phyloP scores from a whole-genome alignment of 1,140 invertebrate genomes.

The Akabosia matsudoensis region DNA sequence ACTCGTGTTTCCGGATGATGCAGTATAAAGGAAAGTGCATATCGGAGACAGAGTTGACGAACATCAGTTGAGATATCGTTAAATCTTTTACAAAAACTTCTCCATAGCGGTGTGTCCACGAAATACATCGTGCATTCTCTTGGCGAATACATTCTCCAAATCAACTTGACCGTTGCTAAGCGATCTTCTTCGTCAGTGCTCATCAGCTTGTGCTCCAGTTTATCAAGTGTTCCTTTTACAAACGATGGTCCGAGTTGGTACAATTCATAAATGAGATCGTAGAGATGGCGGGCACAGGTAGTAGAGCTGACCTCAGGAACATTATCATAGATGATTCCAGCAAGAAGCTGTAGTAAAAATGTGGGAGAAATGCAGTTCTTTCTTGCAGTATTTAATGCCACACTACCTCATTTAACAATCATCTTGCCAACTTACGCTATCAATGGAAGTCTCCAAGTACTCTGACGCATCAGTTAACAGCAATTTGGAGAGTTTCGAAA shows the following conservation, averaged over 20 bases:
- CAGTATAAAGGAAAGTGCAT: slow-evolving; percentile 93
- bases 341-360: not conserved
- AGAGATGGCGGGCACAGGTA: slow-evolving; percentile 74
- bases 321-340: no score
- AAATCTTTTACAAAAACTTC: slow-evolving; percentile 82
- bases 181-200: slow-evolving; percentile 79
- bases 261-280: slow-evolving; percentile 94
- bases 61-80: slow-evolving; percentile 92
- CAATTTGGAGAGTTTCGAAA: slow-evolving; percentile 82
- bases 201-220: slow-evolving; percentile 88
- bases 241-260: slow-evolving; percentile 89
- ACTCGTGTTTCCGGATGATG: slow-evolving; percentile 74
- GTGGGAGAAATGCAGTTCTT: not conserved
- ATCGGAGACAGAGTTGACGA: slow-evolving; percentile 91
- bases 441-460: slow-evolving; percentile 91
- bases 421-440: slow-evolving; percentile 64
- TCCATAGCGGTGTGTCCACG: slow-evolving; percentile 81
- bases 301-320: no score
- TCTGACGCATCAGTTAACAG: slow-evolving; percentile 89
- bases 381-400: not conserved
- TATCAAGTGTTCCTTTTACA: slow-evolving; percentile 82
- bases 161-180: slow-evolving; percentile 78
- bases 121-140: slow-evolving; percentile 64
- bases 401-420: not conserved
- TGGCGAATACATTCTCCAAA: slow-evolving; percentile 97